These are phyloP conservation scores for Anabacerthia variegaticeps DNA, from an alignment of 2,797 vertebrate genomes.

Conservation along the genomic window DNA sequence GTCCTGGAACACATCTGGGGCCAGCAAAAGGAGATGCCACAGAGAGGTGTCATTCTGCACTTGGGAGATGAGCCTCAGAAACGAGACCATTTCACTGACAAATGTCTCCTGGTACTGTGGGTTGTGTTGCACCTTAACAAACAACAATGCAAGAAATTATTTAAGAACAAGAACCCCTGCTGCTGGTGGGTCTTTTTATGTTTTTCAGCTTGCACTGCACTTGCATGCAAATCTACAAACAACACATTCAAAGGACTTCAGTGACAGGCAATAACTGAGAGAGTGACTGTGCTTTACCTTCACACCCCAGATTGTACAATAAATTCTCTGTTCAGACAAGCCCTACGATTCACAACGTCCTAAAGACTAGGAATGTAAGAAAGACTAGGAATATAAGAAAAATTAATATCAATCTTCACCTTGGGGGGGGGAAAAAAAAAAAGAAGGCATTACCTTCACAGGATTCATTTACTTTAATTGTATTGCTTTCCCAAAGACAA, in stretches of 20 bases:
- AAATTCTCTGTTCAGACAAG: constrained; percentile 41
- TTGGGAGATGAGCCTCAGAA: constrained; percentile 64
- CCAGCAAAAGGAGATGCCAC: constrained; percentile 76
- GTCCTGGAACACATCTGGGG: constrained; percentile 70
- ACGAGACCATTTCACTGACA: constrained; percentile 58
- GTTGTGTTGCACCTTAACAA: constrained; percentile 68
- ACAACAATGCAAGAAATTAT: constrained; percentile 8
- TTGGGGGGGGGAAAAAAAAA: background rate
- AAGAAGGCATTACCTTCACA: background rate
- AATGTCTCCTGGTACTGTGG: constrained; percentile 68
- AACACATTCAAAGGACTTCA: background rate
- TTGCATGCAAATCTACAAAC: background rate
- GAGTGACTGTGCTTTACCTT: constrained; percentile 25
- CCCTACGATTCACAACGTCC: background rate
- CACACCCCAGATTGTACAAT: background rate
- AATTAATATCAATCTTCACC: background rate
- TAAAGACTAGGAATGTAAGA: background rate
- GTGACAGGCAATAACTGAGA: constrained; percentile 10
- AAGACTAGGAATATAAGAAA: background rate
- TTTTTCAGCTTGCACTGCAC: background rate
- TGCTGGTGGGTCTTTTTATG: background rate
- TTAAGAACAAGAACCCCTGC: background rate
- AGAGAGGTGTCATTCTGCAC: constrained; percentile 74
- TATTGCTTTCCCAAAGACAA: constrained; percentile 16
- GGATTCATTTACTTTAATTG: constrained; percentile 39